Percentiles rank a stretch among this genome's conserved stretches.
Conservation (phyloP, 2,888 invertebrate species). For the Julus scandinavius region DNA sequence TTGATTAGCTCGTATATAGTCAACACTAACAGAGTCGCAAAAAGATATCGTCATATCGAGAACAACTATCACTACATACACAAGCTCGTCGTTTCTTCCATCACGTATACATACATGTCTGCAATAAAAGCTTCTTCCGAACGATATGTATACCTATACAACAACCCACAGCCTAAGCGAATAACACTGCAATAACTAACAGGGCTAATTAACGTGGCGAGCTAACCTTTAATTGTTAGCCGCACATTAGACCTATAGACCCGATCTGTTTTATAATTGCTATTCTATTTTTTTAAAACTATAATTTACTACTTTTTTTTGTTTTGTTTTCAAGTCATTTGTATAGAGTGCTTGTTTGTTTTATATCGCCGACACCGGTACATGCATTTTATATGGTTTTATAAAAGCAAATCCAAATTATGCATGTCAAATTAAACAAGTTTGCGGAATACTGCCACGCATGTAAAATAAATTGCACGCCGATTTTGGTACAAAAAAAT, state of each 20-base stretch:
- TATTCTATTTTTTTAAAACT: not conserved
- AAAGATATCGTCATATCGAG: not conserved
- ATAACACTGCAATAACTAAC: not conserved
- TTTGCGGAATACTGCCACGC: slow-evolving; percentile 6
- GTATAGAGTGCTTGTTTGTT: not conserved
- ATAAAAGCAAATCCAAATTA: slow-evolving; percentile 22
- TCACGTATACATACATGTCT: not conserved
- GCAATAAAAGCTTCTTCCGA: not conserved
- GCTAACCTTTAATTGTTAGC: not conserved
- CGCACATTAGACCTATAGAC: not conserved
- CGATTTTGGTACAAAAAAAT: not conserved
- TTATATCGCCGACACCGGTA: not conserved
- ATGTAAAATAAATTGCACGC: slow-evolving; percentile 31
- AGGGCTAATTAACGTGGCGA: not conserved
- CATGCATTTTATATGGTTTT: slow-evolving; percentile 14
- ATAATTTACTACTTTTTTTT: not conserved
- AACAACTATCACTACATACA: too few relatives aligned
- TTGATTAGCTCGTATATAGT: not conserved
- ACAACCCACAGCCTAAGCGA: not conserved
- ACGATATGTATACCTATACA: not conserved
- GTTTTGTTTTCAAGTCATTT: not conserved
- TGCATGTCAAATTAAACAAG: slow-evolving; percentile 17
- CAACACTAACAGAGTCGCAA: not conserved
- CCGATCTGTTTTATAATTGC: not conserved
- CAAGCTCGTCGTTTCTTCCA: not conserved